Conservation (phyloP, 2,888 invertebrate species). For the Dusona sp. region DNA sequence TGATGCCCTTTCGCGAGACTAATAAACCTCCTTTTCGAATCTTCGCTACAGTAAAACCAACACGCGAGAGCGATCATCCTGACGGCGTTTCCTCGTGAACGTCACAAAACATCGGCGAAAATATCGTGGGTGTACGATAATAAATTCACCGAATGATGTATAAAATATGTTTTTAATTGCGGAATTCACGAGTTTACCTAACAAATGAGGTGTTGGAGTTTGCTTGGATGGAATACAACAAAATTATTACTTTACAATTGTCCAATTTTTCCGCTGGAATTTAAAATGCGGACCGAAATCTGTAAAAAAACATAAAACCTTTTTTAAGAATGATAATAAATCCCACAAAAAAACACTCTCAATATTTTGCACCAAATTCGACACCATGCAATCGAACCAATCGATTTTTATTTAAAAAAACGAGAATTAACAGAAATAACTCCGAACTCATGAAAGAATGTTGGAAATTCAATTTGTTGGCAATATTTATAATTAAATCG, state of each 20-base stretch:
- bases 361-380: no score
- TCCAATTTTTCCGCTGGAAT: background rate
- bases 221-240: background rate
- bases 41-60: conserved; percentile 41
- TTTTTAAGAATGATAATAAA: no score
- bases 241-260: no score
- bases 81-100: conserved; percentile 61
- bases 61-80: conserved; percentile 41
- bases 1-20: conserved; percentile 77
- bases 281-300: background rate
- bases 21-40: conserved; percentile 69
- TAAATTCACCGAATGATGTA: conserved; percentile 2
- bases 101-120: conserved; percentile 38
- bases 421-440: background rate
- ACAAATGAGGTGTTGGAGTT: background rate
- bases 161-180: background rate
- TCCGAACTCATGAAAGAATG: background rate
- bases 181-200: background rate
- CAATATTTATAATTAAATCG: background rate
- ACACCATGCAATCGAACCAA: no score
- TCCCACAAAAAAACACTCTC: no score
- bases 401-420: background rate
- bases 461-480: background rate
- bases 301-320: no score
- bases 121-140: conserved; percentile 2